Percentiles rank a stretch among this genome's conserved stretches.
Conservation (phyloP, 53 echinoderm and acorn worm species). For the Apostichopus leukothele region DNA sequence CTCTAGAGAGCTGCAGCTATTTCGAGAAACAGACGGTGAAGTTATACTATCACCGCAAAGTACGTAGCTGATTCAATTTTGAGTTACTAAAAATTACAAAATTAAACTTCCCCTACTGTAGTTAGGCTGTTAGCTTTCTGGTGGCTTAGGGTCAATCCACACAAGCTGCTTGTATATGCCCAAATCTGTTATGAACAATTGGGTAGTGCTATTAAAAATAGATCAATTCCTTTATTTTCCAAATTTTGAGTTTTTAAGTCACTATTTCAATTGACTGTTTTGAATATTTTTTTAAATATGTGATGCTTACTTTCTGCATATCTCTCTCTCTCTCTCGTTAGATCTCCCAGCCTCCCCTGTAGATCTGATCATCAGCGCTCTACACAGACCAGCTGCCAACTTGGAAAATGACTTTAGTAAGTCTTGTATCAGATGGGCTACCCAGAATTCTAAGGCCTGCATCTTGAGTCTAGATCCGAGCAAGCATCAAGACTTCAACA, state of each 20-base stretch:
- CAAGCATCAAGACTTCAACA: constrained; percentile 65
- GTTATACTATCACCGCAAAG: constrained; percentile 35
- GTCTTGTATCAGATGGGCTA: constrained; percentile 67
- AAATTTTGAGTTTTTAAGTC: too few species aligned
- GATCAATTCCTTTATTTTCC: too few species aligned
- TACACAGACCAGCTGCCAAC: constrained; percentile 69
- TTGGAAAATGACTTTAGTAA: constrained; percentile 75
- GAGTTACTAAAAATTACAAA: too few species aligned
- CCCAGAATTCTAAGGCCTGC: constrained; percentile 58
- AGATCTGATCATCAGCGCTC: constrained; percentile 83
- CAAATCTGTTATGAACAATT: too few species aligned
- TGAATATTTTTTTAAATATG: neutral
- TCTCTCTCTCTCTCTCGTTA: neutral
- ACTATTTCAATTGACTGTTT: neutral
- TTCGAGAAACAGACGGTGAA: constrained; percentile 70
- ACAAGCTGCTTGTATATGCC: too few species aligned
- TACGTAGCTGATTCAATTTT: neutral
- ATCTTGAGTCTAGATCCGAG: constrained; percentile 81
- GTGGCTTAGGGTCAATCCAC: too few species aligned
- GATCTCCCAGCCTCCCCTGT: constrained; percentile 64
- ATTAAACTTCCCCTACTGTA: too few species aligned
- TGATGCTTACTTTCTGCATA: too few species aligned
- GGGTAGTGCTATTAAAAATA: too few species aligned
- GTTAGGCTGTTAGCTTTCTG: too few species aligned
- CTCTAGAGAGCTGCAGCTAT: constrained; percentile 65